Evolutionary conservation across 2,113 vertebrate species (phyloP).

Genomic region (Oriolus oriolus): DNA sequence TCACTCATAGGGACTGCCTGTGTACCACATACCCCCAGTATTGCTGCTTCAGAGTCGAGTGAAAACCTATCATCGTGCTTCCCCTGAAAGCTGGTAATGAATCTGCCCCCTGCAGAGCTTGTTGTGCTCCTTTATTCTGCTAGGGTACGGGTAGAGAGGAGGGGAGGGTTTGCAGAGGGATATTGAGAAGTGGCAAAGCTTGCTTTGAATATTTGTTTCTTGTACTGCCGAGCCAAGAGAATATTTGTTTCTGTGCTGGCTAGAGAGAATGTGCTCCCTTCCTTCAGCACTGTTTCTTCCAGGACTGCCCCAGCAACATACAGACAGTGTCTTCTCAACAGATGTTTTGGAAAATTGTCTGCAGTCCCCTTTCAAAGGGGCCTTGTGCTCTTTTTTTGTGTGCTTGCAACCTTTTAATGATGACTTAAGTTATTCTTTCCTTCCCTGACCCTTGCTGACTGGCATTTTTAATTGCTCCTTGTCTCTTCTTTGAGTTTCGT

Average conservation of each 20-base stretch:
- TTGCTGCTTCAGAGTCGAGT: not conserved
- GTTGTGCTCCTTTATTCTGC: not conserved
- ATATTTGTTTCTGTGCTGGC: rapidly evolving
- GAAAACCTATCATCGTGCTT: not conserved
- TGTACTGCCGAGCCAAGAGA: rapidly evolving
- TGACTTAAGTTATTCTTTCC: not conserved
- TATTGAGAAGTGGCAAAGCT: not conserved
- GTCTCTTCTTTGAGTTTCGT: not conserved
- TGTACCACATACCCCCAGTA: rapidly evolving
- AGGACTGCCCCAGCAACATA: not conserved
- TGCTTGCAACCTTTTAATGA: not conserved
- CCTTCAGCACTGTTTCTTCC: not conserved
- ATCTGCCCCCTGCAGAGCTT: not conserved
- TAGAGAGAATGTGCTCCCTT: not conserved
- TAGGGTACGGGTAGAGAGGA: not conserved
- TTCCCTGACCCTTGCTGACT: not conserved
- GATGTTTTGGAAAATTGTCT: not conserved
- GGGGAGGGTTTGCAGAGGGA: not conserved
- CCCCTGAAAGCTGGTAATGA: not conserved
- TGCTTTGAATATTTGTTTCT: not conserved
- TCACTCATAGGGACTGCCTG: not conserved
- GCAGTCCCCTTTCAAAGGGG: not conserved
- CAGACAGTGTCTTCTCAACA: not conserved
- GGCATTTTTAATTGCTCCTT: not conserved
- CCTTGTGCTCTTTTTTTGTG: not conserved